Evolutionary conservation across 1,140 invertebrate species (phyloP).

Genomic region (Anoplolepis gracilipes): DNA sequence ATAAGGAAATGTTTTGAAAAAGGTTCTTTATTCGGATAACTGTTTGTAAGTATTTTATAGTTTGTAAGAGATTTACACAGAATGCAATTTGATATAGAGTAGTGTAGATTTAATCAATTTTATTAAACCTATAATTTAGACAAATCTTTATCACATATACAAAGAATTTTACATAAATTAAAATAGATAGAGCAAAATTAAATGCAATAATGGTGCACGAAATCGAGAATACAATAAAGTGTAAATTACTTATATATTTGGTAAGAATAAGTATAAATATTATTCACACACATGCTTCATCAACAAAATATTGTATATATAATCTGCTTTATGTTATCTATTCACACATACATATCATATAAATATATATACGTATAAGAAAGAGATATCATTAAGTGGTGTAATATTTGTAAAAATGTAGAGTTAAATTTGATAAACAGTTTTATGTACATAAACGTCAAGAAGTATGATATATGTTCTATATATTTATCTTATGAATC

Average conservation of each 20-base stretch:
- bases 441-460: not conserved
- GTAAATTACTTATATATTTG: not conserved
- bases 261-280: not conserved
- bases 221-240: not conserved
- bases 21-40: not conserved
- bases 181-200: not conserved
- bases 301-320: not conserved
- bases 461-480: constrained; percentile 15
- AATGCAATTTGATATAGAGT: not conserved
- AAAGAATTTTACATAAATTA: not conserved
- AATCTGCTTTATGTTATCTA: not conserved
- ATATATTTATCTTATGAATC: constrained; percentile 6
- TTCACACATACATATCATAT: not conserved
- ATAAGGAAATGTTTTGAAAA: not conserved
- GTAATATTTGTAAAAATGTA: not conserved
- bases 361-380: not conserved
- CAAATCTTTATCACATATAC: not conserved
- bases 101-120: constrained; percentile 3
- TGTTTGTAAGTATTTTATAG: constrained; percentile 16
- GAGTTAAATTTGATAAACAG: not conserved
- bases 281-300: not conserved
- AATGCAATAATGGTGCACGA: not conserved
- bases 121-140: constrained; percentile 5
- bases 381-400: constrained; percentile 7
- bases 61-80: not conserved